Evolutionary conservation across 1,140 invertebrate genomes (phyloP).

Genomic region (Chrysoperla carnea): DNA sequence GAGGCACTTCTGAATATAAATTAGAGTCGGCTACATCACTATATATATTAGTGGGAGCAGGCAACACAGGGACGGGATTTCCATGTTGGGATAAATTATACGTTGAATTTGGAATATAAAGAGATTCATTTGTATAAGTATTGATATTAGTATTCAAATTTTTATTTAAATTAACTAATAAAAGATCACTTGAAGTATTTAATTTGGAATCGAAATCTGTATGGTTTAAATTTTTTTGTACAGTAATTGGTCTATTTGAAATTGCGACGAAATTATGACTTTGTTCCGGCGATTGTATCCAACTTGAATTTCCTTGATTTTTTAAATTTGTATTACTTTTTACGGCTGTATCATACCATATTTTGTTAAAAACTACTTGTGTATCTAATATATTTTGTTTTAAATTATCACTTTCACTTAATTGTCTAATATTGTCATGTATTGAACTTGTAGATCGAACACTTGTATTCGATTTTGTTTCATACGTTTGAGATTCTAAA

Average conservation of each 20-base stretch:
- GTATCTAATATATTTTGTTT: constrained; percentile 11
- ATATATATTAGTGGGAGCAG: constrained; percentile 16
- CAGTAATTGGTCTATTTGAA: constrained; percentile 10
- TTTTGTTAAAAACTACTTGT: constrained; percentile 23
- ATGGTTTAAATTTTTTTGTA: constrained; percentile 5
- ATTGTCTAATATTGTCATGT: no score
- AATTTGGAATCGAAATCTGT: neutral
- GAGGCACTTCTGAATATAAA: constrained; percentile 18
- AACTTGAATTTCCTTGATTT: constrained; percentile 2
- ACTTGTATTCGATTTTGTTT: neutral
- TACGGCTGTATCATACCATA: constrained; percentile 21
- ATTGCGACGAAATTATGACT: constrained; percentile 20
- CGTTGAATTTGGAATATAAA: constrained; percentile 13
- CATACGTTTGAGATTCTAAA: constrained; percentile 1
- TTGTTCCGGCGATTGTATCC: neutral
- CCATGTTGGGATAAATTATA: constrained; percentile 14
- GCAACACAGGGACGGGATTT: constrained; percentile 17
- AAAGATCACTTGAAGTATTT: neutral
- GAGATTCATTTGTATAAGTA: constrained; percentile 6
- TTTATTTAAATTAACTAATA: neutral
- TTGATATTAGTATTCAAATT: constrained; percentile 15
- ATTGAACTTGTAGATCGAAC: no score
- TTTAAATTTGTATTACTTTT: constrained; percentile 7
- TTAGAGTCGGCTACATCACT: constrained; percentile 18
- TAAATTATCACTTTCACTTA: constrained; percentile 5